These are phyloP conservation scores for Xenops minutus DNA, from an alignment of 2,797 vertebrate species.

Conservation along the genomic window DNA sequence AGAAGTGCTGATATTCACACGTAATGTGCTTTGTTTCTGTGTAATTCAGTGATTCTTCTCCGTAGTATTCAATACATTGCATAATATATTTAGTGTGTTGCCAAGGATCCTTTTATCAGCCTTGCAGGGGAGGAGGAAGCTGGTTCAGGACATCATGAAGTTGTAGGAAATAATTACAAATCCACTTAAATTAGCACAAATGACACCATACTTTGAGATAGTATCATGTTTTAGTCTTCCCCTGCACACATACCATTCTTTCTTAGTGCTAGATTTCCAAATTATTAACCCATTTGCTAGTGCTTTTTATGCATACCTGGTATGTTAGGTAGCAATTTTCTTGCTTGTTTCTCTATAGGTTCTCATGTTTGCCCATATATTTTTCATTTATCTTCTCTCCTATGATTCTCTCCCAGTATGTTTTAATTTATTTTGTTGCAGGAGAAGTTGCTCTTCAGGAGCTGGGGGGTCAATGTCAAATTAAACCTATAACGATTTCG, in stretches of 20 bases:
- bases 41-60: neutral
- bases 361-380: neutral
- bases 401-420: neutral
- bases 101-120: constrained; percentile 22
- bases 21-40: constrained; percentile 5
- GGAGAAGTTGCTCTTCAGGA: neutral
- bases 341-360: neutral
- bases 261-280: neutral
- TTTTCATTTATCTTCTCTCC: neutral
- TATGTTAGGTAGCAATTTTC: neutral
- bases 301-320: neutral
- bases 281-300: neutral
- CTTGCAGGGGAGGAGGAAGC: neutral
- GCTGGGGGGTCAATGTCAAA: neutral
- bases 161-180: constrained; percentile 25
- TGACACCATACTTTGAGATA: neutral
- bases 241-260: neutral
- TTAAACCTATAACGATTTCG: neutral
- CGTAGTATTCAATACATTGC: neutral
- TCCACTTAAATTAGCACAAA: neutral
- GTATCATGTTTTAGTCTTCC: neutral
- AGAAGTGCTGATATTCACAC: neutral
- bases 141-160: constrained; percentile 47
- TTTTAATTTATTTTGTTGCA: neutral
- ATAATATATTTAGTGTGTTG: constrained; percentile 27